Evolutionary conservation across 2,888 invertebrate species (phyloP), one percentile per base, ranked within the genome.

Genomic region (Parnassius orleans): DNA sequence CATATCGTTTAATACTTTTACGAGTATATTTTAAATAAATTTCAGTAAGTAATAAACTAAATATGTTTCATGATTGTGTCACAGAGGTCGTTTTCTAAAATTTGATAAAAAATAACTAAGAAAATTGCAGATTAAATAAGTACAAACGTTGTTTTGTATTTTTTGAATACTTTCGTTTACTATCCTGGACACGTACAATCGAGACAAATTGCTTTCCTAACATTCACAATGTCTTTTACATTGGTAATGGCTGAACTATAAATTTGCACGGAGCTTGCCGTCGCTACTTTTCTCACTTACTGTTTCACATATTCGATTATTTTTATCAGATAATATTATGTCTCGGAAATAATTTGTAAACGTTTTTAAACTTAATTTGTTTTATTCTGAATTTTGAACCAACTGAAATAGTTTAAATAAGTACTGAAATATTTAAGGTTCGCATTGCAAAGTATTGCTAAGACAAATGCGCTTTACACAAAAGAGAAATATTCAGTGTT

Each of bases 131-230:
- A 52, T 52, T 9, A 52, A n/a, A 12, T 56, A 42, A 33, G 10
- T 33, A 33, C 33, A 7, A 33, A 33, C 33, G 19, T 53, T 46
- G 14, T 59, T 12, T 51, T 55, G 33, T 47, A 12, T 24, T 41
- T 53, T 57, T 53, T 19, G 53, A 62, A 33, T 47, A 44, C 47
- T 24, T 54, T 57, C 42, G 10, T 50, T 53, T 62, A 47, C 53
- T 43, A 53, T 10, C 9, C 54, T 44, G 50, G 47, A 46, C 54
- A 59, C 55, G 51, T 57, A 50, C 57, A 62, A 59, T 63, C 55
- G 51, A 63, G 58, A 59, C 51, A 63, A 58, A 59, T 59, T 52
- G 58, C 42, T 63, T 63, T 63, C 44, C 57, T 57, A 58, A 54
- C 54, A 58, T 54, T 63, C 50, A 46, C 57, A 50, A 58, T 54